Conservation (phyloP, 2,888 invertebrate genomes). For the Erebia aethiops region DNA sequence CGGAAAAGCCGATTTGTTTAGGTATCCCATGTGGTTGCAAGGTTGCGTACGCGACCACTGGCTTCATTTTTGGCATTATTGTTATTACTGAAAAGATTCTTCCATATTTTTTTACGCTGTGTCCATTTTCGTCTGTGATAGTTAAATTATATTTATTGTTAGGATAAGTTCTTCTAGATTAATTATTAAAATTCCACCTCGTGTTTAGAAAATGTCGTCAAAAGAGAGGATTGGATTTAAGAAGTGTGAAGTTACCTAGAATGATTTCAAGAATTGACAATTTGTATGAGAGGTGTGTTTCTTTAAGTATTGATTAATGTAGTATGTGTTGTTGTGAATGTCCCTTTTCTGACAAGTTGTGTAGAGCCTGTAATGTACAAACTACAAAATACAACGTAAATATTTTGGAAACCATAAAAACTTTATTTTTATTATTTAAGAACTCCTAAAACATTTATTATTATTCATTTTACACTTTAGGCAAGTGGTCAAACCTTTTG, state of each 20-base stretch:
- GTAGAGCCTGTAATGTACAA: conserved; percentile 28
- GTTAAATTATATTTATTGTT: conserved; percentile 33
- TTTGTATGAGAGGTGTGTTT: conserved; percentile 9
- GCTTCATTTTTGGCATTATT: neutral
- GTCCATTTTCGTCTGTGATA: conserved; percentile 35
- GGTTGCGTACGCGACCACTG: neutral
- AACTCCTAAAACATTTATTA: neutral
- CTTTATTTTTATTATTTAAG: neutral
- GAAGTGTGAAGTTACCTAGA: no score
- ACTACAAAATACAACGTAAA: conserved; percentile 4
- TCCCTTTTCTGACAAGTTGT: conserved; percentile 16
- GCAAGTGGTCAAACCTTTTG: no score
- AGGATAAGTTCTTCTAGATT: conserved; percentile 26
- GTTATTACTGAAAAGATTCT: neutral
- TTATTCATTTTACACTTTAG: no score
- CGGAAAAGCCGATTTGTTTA: neutral
- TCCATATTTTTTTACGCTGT: neutral
- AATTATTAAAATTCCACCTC: conserved; percentile 11
- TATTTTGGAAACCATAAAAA: neutral
- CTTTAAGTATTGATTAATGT: conserved; percentile 12
- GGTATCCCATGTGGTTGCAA: neutral
- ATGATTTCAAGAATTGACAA: conserved; percentile 5
- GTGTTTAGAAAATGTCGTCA: conserved; percentile 1
- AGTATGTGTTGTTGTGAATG: conserved; percentile 16
- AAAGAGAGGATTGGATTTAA: neutral